Base-by-base conservation (phyloP, 2,113 vertebrate species). In the Anarhynchus alexandrinus region DNA sequence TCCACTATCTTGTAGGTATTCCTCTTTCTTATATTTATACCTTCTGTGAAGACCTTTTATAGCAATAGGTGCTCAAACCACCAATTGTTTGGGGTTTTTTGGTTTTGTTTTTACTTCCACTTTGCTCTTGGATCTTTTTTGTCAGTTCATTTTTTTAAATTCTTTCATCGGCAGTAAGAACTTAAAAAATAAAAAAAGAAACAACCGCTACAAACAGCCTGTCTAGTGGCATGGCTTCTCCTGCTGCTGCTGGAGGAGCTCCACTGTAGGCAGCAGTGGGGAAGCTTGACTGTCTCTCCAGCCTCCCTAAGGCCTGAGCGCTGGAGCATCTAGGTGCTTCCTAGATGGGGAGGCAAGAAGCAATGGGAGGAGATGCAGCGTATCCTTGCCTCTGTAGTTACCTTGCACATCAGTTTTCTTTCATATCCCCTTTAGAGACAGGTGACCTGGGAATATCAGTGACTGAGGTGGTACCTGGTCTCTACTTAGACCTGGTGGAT, bases 81-180 rank as follows among this genome's bases (percentile, higher is more conserved):
- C 36, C 43, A 52, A 4, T 38, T 83, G 34, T 74, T 69, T 17
- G 22, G 15, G 1, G 1, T 23, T 36, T 9, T 42, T 70, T 27
- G 9, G 12, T 74, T 70, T 72, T 77, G 18, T 9, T 93, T 94
- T 92, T 65, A 51, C 71, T 86, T 91, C 52, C 3, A 11, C 65
- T 89, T 93, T 84, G 13, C 12, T 94, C 89, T 86, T 86, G 47
- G n/a, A 58, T 94, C 64, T 55, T 91, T 93, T 96, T 88, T 86
- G 45, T 88, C 23, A 73, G 51, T 15, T 86, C 7, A 15, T 52
- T 93, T 71, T 59, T 61, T 10, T 34, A 1, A 86, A 36, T 89
- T 70, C 43, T 82, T 90, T 82, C 12, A 22, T 73, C 77, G 72
- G 36, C 12, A 49, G 29, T 67, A 80, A 87, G 72, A 86, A 47